Evolutionary conservation across 1,140 invertebrate genomes (phyloP), one percentile per base, ranked within the genome.

Genomic region (Carcinoscorpius rotundicauda): DNA sequence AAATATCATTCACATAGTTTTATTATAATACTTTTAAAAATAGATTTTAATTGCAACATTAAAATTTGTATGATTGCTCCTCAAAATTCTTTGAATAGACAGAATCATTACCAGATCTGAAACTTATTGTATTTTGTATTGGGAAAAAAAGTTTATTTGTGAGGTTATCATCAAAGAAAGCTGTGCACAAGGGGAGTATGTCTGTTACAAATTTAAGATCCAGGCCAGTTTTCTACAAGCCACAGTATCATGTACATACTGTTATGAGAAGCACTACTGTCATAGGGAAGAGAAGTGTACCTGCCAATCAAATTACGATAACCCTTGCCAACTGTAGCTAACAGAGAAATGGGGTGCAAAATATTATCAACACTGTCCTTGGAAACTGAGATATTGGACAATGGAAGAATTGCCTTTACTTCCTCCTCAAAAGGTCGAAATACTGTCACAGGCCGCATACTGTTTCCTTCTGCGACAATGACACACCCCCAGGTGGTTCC

Each of bases 401-500:
- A 66, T 6, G 77, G 74, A 50, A 79, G 61, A 58, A 79, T 78
- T 4, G 73, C 71, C 62, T 73, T 80, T 52, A 88, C 88, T 76
- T 93, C 89, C 71, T 89, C 87, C 75, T 92, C 88, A 72, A 90
- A 93, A 1, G 92, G 92, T 62, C 91, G 79, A 76, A 94, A 95
- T 10, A 94, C 88, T 1, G 90, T 93, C 51, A 94, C 85, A 0
- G 92, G 93, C 48, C 88, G 79, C 64, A 96, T 78, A 4, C 87
- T 84, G 58, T 82, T 81, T 52, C 85, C 82, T 75, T 92, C 89
- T 3, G 88, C 89, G 2, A 95, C 87, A 29, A 95, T 87, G 52
- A 96, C 80, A 73, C 91, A 93, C 6, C 93, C 93, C 88, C 90
- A 93, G 3, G 87, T 89, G 3, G 92, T 95, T 53, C 92, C 93